phyloP scores from a whole-genome alignment of 2,888 invertebrate species.

The Plemyria rubiginata region DNA sequence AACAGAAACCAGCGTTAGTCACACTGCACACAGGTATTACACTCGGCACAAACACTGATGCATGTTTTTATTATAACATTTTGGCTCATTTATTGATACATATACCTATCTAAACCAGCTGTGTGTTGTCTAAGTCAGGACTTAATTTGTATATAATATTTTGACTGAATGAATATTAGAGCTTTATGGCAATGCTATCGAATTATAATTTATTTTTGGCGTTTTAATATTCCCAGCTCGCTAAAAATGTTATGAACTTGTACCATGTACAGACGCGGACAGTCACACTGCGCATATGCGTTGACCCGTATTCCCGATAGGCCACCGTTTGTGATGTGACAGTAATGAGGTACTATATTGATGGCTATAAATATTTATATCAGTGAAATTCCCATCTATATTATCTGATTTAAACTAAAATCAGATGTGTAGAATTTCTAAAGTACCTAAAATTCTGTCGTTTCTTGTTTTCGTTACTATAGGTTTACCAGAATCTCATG shows the following conservation, averaged over 20 bases:
- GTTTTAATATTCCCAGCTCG: neutral
- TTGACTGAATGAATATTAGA: neutral
- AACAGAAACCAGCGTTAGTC: no score
- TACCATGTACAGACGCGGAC: slow-evolving; percentile 30
- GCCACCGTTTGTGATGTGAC: slow-evolving; percentile 72
- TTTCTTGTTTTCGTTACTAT: no score
- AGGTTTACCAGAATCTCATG: no score
- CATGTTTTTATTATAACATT: no score
- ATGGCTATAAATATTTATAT: slow-evolving; percentile 53
- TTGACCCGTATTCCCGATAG: slow-evolving; percentile 78
- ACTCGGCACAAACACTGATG: no score
- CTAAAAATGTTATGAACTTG: slow-evolving; percentile 14
- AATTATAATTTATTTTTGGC: neutral
- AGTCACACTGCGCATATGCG: slow-evolving; percentile 65
- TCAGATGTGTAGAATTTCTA: neutral
- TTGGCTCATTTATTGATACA: no score
- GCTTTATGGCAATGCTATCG: neutral
- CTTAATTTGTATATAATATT: neutral
- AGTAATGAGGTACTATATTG: slow-evolving; percentile 71
- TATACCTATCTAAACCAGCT: no score
- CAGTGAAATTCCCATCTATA: slow-evolving; percentile 68
- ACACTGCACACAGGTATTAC: no score
- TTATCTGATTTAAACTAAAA: no score
- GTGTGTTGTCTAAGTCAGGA: no score
- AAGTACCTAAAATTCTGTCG: neutral